Base-by-base conservation (phyloP, 2,888 invertebrate species). In the Synergus laeviventris region DNA sequence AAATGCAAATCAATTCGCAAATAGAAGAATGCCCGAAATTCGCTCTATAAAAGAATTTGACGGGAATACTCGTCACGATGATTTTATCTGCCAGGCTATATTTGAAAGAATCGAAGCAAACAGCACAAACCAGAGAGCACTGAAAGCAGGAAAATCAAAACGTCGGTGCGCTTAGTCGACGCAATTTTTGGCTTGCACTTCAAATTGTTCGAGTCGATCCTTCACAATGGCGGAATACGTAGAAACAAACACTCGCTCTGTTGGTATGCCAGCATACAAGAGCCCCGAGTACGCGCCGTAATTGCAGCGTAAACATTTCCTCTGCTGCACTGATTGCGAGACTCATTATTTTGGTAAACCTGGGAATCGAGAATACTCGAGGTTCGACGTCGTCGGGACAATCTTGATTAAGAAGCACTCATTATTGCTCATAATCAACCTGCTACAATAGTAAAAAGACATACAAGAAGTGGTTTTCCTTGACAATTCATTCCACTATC, bases 231-330 rank as follows among this genome's bases (percentile, higher is more conserved):
- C 9, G 70, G 70, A 49, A 31, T 70, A 49, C 49, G n/a, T 70
- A n/a, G 49, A 49, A 70, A 70, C 70, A 70, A 70, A 70, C 18
- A 54, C 31, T 31, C 70, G 45, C 31, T 49, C 24, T 24, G 70
- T 31, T 9, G 21, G 61, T 61, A 56, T 76, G 74, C 78, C 78
- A 78, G 79, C 81, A 79, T 78, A 76, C 61, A 54, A 64, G 61
- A 39, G 42, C 31, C 45, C 59, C 54, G 70, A 61, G 49, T 70
- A 62, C 76, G 73, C 74, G 76, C 73, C 73, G 84, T 89, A 89
- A 89, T 88, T 89, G 87, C 88, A 87, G 86, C 85, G 87, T 88
- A 89, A 89, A 89, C 86, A 89, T 88, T 89, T 86, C 84, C 82
- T 81, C 78, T 76, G 78, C 81, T 82, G 83, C 84, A 79, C 82